Evolutionary conservation across 2,797 vertebrate genomes (phyloP), one percentile per base, ranked within the genome.

Genomic region (Podargus strigoides): DNA sequence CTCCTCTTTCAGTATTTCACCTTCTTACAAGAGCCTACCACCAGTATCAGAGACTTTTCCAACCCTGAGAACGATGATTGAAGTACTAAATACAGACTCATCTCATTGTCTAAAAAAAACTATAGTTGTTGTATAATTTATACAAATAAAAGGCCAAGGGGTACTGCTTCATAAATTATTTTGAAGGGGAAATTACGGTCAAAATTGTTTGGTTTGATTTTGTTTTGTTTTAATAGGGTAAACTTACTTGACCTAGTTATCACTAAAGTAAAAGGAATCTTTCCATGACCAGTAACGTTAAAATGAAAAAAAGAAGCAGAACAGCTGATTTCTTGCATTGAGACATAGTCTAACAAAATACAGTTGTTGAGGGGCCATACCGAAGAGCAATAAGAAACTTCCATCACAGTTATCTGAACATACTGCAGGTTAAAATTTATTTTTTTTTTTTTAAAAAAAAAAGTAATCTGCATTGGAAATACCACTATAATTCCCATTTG

Each of bases 81-180:
- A 99, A 98, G 99, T 98, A 93, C 98, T 99, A 89, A 99, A 99
- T 97, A 99, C 99, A 59, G 99, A 99, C 95, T 98, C 99, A 4
- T 98, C 98, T 30, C 98, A 98, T 88, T 99, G 99, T 98, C 97
- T 98, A 53, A 98, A 98, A 97, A 98, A 98, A 97, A 98, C 98
- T 95, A 98, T 98, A 97, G 97, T 80, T 95, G 68, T 50, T 85
- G 94, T 88, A 55, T 93, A 93, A 97, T 95, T 97, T 97, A 95
- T 95, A 95, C 69, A 91, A 97, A 95, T 95, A 97, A 97, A 97
- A 94, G 93, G 64, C 91, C 69, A 85, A 96, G 88, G 92, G 74
- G 66, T 96, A 85, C 91, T 28, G 39, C 85, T 96, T 91, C 79
- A 62, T 97, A 97, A 98, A 93, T 97, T 97, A 97, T 98, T 98